Evolutionary conservation across 1,140 invertebrate species (phyloP).

Genomic region (Aphaenogaster ashmeadi): DNA sequence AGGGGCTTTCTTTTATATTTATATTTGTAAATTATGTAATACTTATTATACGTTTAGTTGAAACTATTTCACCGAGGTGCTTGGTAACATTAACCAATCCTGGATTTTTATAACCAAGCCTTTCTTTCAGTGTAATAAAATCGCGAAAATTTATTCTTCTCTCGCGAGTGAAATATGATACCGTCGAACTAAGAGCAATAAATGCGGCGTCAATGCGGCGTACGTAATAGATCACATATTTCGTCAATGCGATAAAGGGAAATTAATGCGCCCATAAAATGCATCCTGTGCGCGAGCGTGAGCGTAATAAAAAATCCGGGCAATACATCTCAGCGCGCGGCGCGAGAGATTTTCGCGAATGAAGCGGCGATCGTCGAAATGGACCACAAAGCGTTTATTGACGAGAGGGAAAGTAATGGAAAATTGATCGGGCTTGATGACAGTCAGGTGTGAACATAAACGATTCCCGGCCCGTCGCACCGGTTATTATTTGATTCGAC

Average conservation of each 20-base stretch:
- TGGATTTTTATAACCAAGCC: too few species aligned
- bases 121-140: background rate
- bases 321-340: slow-evolving; percentile 16
- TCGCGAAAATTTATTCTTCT: background rate
- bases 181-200: background rate
- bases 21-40: too few species aligned
- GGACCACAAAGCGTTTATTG: slow-evolving; percentile 34
- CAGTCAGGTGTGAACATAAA: slow-evolving; percentile 52
- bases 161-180: background rate
- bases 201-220: background rate
- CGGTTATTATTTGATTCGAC: slow-evolving; percentile 49
- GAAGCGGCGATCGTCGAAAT: slow-evolving; percentile 36
- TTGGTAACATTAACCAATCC: too few species aligned
- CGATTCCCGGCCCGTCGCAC: background rate
- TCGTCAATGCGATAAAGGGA: slow-evolving; percentile 15
- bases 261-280: slow-evolving; percentile 34
- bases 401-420: slow-evolving; percentile 63
- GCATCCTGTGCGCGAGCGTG: background rate
- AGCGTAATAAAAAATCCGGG: slow-evolving; percentile 28
- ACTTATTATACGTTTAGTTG: too few species aligned
- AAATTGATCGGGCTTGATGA: slow-evolving; percentile 59
- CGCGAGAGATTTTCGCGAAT: slow-evolving; percentile 29
- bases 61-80: too few species aligned
- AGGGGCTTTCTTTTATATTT: too few species aligned
- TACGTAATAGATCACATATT: background rate